Evolutionary conservation across 2,888 invertebrate species (phyloP).

Genomic region (Phortica magna): DNA sequence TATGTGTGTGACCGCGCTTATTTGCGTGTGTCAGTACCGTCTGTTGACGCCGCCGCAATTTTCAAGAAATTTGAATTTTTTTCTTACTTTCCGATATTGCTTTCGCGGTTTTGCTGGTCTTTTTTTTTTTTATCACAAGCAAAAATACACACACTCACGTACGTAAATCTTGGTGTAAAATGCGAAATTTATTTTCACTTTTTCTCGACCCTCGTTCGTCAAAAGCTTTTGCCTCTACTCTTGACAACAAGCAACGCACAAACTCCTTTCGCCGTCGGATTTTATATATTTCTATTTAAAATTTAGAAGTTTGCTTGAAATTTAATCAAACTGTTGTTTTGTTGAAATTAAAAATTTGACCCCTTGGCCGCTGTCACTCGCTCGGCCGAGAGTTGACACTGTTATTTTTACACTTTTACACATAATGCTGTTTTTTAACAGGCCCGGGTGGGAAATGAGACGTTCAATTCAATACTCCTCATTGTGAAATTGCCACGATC

Average conservation of each 20-base stretch:
- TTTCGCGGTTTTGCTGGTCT: background rate
- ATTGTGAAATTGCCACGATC: too few relatives aligned
- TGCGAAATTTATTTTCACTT: too few relatives aligned
- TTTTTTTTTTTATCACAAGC: too few relatives aligned
- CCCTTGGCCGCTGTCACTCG: background rate
- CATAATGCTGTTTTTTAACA: too few relatives aligned
- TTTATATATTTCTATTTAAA: slow-evolving; percentile 13
- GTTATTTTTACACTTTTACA: too few relatives aligned
- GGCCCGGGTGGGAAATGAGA: too few relatives aligned
- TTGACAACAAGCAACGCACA: slow-evolving; percentile 7
- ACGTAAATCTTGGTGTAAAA: too few relatives aligned
- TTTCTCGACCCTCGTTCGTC: background rate
- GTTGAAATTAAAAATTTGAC: background rate
- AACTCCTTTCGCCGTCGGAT: background rate
- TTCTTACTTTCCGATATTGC: background rate
- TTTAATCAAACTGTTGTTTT: background rate
- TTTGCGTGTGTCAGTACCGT: background rate
- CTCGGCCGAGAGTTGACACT: too few relatives aligned
- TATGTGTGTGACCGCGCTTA: background rate
- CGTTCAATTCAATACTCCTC: too few relatives aligned
- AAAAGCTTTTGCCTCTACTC: background rate
- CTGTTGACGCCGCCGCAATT: background rate
- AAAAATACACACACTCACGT: too few relatives aligned
- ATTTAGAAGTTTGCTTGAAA: slow-evolving; percentile 13
- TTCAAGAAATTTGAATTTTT: background rate